phyloP scores from a whole-genome alignment of 2,113 vertebrate species.

The Triplophysa rosa region DNA sequence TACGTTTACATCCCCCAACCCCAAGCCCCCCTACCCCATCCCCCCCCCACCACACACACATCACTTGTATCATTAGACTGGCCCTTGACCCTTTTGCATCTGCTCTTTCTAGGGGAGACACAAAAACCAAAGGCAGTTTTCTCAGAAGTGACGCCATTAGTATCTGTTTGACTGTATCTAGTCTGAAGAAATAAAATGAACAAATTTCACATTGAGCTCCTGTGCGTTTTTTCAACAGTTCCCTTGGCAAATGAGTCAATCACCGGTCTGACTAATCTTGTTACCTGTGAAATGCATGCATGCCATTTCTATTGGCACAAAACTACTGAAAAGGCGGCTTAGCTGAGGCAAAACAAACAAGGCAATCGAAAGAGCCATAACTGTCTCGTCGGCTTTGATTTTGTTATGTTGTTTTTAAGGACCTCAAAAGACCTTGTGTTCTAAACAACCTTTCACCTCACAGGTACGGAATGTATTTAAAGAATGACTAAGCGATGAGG shows the following conservation, averaged over 20 bases:
- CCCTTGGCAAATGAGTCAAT: constrained; percentile 86
- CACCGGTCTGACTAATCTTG: constrained; percentile 89
- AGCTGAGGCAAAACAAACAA: constrained; percentile 50
- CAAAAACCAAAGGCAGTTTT: constrained; percentile 9
- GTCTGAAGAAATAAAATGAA: constrained; percentile 37
- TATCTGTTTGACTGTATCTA: constrained; percentile 24
- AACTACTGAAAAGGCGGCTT: constrained; percentile 70
- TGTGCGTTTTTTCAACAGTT: constrained; percentile 86
- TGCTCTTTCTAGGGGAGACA: constrained; percentile 29
- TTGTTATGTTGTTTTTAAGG: constrained; percentile 1
- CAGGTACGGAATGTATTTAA: neutral
- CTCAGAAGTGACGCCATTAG: constrained; percentile 13
- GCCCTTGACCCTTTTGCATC: constrained; percentile 35
- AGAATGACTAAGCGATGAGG: neutral
- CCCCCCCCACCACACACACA: neutral
- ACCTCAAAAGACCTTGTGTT: neutral
- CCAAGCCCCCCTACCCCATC: neutral
- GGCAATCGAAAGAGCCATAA: constrained; percentile 3
- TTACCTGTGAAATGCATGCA: constrained; percentile 96
- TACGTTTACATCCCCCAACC: neutral
- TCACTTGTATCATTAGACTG: constrained; percentile 18
- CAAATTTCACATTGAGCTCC: constrained; percentile 76
- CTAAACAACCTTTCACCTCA: neutral
- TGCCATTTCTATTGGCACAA: constrained; percentile 85
- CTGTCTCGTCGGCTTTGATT: neutral